These are phyloP conservation scores for Catostomus latipinnis DNA, from an alignment of 2,797 vertebrate species.

Conservation along the genomic window DNA sequence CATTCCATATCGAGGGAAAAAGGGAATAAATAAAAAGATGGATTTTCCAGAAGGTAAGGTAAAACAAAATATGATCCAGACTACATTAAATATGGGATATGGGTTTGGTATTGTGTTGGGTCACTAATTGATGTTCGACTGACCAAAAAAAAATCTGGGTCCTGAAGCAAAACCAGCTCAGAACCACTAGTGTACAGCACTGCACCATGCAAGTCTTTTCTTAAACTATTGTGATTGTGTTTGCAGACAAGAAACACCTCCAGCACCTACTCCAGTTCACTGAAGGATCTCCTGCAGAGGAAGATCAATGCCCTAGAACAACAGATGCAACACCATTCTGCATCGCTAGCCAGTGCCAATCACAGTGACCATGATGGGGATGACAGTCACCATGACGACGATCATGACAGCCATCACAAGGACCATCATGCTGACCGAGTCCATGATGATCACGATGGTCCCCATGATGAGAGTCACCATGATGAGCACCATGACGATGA, in stretches of 20 bases:
- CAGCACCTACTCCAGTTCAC: constrained; percentile 78
- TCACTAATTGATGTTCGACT: background rate
- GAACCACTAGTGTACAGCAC: background rate
- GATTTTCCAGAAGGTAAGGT: too few species aligned
- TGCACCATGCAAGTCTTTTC: background rate
- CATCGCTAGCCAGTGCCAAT: constrained; percentile 44
- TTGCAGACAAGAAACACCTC: constrained; percentile 81
- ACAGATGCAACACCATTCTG: constrained; percentile 75
- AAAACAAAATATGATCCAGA: background rate
- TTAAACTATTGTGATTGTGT: constrained; percentile 21
- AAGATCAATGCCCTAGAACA: constrained; percentile 82
- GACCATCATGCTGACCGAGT: too few species aligned
- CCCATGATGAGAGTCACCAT: background rate
- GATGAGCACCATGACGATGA: constrained; percentile 9
- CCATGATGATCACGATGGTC: too few species aligned
- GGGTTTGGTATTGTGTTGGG: background rate
- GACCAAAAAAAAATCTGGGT: background rate
- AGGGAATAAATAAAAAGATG: too few species aligned
- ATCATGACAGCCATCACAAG: too few species aligned
- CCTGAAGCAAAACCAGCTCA: background rate
- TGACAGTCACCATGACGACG: too few species aligned
- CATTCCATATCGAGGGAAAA: too few species aligned
- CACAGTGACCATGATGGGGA: background rate
- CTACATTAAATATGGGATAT: background rate
- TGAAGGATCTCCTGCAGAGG: constrained; percentile 84